Conservation (phyloP, 2,888 invertebrate species). For the Caenorhabditis imperialis region DNA sequence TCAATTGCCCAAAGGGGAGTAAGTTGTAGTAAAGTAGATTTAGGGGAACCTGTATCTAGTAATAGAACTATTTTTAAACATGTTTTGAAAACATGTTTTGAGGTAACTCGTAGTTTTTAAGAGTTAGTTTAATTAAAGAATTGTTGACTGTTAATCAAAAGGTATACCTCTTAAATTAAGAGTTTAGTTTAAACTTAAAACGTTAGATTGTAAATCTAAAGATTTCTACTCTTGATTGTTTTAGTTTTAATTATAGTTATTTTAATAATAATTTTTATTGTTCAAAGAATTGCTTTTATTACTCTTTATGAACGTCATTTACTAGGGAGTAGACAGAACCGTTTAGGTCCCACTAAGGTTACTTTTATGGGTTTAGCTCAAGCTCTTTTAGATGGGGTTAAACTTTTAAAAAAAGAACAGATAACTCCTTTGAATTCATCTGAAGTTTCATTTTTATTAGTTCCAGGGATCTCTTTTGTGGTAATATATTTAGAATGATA, state of each 20-base stretch:
- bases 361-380: conserved; percentile 69
- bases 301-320: conserved; percentile 70
- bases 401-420: conserved; percentile 68
- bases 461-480: conserved; percentile 66
- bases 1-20: conserved; percentile 72
- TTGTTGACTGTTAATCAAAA: conserved; percentile 69
- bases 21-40: conserved; percentile 75
- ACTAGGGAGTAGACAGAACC: conserved; percentile 66
- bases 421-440: conserved; percentile 62
- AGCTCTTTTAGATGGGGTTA: conserved; percentile 71
- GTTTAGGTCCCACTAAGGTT: conserved; percentile 70
- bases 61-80: conserved; percentile 61
- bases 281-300: conserved; percentile 70
- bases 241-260: conserved; percentile 56
- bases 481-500: conserved; percentile 63
- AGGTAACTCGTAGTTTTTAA: conserved; percentile 64
- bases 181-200: conserved; percentile 66
- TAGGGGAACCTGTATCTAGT: conserved; percentile 71
- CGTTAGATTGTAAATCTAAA: conserved; percentile 71
- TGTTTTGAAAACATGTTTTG: conserved; percentile 70
- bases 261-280: conserved; percentile 66
- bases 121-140: conserved; percentile 68
- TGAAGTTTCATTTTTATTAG: conserved; percentile 67
- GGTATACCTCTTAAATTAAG: conserved; percentile 63
- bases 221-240: conserved; percentile 60